Evolutionary conservation across 2,797 vertebrate species (phyloP), one percentile per base, ranked within the genome.

Genomic region (Pangasius sanitwongsei): DNA sequence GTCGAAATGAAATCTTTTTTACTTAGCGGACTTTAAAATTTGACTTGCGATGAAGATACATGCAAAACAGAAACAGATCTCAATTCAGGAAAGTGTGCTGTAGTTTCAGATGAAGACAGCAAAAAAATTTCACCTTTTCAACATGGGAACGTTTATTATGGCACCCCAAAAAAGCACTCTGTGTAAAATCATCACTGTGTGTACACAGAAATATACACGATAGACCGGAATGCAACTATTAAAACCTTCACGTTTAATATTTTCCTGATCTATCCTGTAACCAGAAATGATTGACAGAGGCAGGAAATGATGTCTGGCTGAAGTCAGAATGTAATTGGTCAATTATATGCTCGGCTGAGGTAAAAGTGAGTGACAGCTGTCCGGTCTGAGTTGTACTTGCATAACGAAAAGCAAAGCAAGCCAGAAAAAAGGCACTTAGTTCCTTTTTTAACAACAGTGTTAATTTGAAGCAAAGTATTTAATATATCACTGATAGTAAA

Each of bases 401-500:
- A 16, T 59, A 48, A 16, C 31, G 61, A 50, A 69, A 31, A 16
- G 31, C 23, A 44, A 5, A 53, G 70, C 69, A 53, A 83, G 77
- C 57, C 44, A 61, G 5, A 75, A 15, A 78, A n/a, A 48, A 59
- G 67, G 55, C 88, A 67, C 50, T 20, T 28, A 28, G 28, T 25
- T 72, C 44, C 13, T 72, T 57, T 86, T 48, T 44, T 63, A 80
- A 69, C 31, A 57, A 57, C 59, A n/a, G 57, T 61, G 50, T 65
- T 89, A 86, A 89, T 89, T 59, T 16, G 57, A 81, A 50, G 65
- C 65, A 89, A 77, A 61, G 86, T 57, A 78, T 89, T 85, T 87
- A 89, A 69, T 87, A 74, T 87, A 57, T 89, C 82, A 78, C 72
- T 61, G 74, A 89, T 87, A 70, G 85, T 83, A 85, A 85, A 88